Percentiles rank a stretch among this genome's conserved stretches.
phyloP scores from a whole-genome alignment of 1,140 invertebrate genomes.

The Nasonia giraulti region DNA sequence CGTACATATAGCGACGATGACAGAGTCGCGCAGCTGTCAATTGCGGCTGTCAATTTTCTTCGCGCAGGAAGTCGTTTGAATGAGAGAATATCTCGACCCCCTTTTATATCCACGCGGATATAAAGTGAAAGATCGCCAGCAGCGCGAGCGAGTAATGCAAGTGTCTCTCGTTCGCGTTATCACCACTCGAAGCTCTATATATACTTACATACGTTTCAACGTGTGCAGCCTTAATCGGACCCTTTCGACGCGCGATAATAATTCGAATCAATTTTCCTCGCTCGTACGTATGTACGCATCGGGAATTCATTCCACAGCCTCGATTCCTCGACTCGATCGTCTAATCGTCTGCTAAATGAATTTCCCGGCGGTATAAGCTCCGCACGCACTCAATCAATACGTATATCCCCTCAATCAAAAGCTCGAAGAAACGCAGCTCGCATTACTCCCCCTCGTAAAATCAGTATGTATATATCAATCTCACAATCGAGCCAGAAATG shows the following conservation, averaged over 20 bases:
- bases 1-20: neutral
- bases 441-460: neutral
- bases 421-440: neutral
- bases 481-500: conserved; percentile 10
- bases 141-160: conserved; percentile 6
- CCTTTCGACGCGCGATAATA: no score
- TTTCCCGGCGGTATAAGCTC: neutral
- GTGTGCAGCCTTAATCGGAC: neutral
- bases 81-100: conserved; percentile 35
- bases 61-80: conserved; percentile 44
- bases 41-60: conserved; percentile 38
- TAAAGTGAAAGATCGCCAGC: conserved; percentile 45
- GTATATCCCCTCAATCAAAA: neutral
- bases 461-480: conserved; percentile 8
- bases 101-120: conserved; percentile 25
- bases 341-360: no score
- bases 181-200: conserved; percentile 15
- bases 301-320: no score
- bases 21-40: neutral
- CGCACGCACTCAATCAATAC: neutral
- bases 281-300: no score
- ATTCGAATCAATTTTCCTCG: no score
- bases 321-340: neutral
- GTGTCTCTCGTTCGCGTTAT: conserved; percentile 8
- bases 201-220: neutral